Evolutionary conservation across 2,797 vertebrate genomes (phyloP).

Genomic region (Aulostomus chinensis): DNA sequence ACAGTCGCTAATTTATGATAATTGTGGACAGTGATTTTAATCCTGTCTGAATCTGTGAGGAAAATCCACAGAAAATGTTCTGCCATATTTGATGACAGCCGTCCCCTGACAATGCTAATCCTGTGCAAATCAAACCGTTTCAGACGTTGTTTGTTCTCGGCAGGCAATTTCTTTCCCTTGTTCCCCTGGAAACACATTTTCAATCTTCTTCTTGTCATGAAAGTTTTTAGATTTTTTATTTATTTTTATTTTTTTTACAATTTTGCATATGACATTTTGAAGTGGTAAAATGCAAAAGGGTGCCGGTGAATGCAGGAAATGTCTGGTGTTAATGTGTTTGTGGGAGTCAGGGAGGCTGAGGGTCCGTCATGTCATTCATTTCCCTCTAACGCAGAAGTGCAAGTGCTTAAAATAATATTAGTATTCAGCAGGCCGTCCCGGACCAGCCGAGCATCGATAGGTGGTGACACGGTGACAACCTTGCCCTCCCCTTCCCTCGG

Average conservation of each 20-base stretch:
- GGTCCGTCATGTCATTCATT: conserved; percentile 6
- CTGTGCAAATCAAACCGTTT: conserved; percentile 37
- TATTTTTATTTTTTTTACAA: no score
- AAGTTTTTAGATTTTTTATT: neutral
- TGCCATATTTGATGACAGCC: conserved; percentile 16
- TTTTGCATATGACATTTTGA: neutral
- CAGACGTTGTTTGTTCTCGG: conserved; percentile 22
- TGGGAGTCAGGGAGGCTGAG: conserved; percentile 1
- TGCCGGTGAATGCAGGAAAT: neutral
- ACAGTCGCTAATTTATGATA: conserved; percentile 38
- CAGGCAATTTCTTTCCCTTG: neutral
- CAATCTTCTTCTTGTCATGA: conserved; percentile 11
- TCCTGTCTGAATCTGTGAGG: conserved; percentile 31
- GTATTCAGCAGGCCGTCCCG: conserved; percentile 8
- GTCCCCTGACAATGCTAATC: conserved; percentile 42
- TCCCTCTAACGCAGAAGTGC: conserved; percentile 17
- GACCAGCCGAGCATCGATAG: conserved; percentile 17
- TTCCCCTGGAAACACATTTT: conserved; percentile 13
- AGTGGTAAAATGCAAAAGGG: conserved; percentile 6
- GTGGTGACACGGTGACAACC: conserved; percentile 32
- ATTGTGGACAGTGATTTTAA: conserved; percentile 34
- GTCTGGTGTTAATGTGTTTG: conserved; percentile 13
- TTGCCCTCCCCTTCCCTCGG: neutral
- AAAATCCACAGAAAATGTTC: conserved; percentile 21
- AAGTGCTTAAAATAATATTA: conserved; percentile 23